A percentile compares a stretch with the other conserved stretches of the same genome.
These are phyloP conservation scores for Caloenas nicobarica DNA, from an alignment of 2,113 vertebrate genomes.

Conservation along the genomic window DNA sequence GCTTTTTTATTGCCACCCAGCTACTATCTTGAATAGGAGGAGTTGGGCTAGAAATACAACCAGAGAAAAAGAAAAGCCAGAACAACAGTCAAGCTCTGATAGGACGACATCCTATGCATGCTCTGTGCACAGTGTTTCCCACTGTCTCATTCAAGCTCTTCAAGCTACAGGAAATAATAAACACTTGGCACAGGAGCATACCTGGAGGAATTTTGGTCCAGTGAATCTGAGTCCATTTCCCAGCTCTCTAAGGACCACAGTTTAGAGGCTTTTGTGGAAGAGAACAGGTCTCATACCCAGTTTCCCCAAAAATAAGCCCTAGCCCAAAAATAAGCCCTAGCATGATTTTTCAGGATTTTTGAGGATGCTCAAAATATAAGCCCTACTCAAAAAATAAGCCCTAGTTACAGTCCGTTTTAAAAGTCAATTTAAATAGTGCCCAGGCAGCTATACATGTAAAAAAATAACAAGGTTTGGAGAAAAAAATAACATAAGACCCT, in stretches of 20 bases:
- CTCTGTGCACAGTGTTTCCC: not conserved
- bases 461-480: no score
- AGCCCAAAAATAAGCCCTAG: no score
- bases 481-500: no score
- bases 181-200: not conserved
- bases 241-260: not conserved
- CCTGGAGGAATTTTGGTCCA: not conserved
- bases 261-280: not conserved
- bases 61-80: not conserved
- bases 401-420: no score
- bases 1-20: not conserved
- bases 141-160: not conserved
- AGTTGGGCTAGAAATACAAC: not conserved
- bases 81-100: rapidly evolving
- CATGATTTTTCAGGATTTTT: no score
- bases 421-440: no score
- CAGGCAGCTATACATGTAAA: no score
- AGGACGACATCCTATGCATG: not conserved
- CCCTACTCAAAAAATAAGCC: no score
- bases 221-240: not conserved
- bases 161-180: not conserved
- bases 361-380: no score
- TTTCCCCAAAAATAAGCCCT: no score
- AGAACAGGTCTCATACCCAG: not conserved
- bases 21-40: not conserved